A percentile compares a stretch with the other conserved stretches of the same genome.
Conservation (phyloP, 2,113 vertebrate species). For the Caranx melampygus region DNA sequence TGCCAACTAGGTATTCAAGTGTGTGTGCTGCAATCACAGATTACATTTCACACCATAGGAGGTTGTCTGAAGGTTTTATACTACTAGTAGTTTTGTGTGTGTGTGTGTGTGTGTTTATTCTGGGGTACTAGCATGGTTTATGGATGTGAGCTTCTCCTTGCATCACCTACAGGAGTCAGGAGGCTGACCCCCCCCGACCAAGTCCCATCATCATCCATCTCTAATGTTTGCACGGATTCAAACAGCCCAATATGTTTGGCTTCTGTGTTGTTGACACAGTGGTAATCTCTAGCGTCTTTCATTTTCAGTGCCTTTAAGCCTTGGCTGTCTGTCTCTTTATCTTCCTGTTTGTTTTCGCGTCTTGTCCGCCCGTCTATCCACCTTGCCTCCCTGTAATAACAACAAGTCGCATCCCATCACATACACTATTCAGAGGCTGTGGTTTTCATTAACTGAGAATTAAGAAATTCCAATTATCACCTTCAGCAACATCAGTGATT, state of each 20-base stretch:
- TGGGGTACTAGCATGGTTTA: neutral
- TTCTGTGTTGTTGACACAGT: conserved; percentile 37
- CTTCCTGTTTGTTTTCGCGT: conserved; percentile 57
- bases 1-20: conserved; percentile 36
- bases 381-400: conserved; percentile 52
- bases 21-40: conserved; percentile 33
- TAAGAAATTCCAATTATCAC: conserved; percentile 58
- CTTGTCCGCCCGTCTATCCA: conserved; percentile 34
- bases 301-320: conserved; percentile 21
- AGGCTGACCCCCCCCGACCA: neutral
- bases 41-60: conserved; percentile 39
- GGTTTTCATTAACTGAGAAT: conserved; percentile 68
- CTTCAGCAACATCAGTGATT: conserved; percentile 6
- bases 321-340: conserved; percentile 31
- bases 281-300: conserved; percentile 29
- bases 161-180: conserved; percentile 1
- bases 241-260: conserved; percentile 41
- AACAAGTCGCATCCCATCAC: conserved; percentile 35
- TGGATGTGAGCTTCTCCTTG: conserved; percentile 31
- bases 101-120: neutral
- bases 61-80: conserved; percentile 14
- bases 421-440: conserved; percentile 18
- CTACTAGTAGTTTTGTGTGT: neutral
- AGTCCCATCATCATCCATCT: conserved; percentile 4
- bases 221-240: conserved; percentile 17